phyloP scores from a whole-genome alignment of 2,113 vertebrate genomes.

The Corythornis cristatus region DNA sequence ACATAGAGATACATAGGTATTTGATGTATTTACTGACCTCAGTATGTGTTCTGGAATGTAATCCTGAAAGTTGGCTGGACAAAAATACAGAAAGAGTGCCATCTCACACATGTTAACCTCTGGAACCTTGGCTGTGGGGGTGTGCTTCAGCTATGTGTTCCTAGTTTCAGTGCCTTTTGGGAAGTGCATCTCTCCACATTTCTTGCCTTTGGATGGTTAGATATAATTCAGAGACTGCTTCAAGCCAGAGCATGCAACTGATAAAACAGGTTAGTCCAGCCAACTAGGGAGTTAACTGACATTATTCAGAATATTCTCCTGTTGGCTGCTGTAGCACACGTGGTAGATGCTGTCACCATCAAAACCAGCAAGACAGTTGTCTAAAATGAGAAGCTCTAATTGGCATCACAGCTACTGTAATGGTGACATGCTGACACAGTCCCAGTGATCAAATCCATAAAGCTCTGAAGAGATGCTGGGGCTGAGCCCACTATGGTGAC shows the following conservation, averaged over 20 bases:
- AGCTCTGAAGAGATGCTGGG: not conserved
- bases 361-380: not conserved
- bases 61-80: not conserved
- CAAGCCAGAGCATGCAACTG: not conserved
- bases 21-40: not conserved
- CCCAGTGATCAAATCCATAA: rapidly evolving
- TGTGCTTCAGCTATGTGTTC: not conserved
- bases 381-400: not conserved
- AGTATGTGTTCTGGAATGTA: not conserved
- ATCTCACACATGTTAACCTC: not conserved
- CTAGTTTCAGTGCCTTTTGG: not conserved
- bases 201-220: not conserved
- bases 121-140: not conserved
- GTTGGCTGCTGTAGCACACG: not conserved
- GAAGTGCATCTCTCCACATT: not conserved
- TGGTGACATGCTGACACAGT: not conserved
- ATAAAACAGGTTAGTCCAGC: not conserved
- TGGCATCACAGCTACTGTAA: not conserved
- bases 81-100: not conserved
- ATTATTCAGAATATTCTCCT: not conserved
- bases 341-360: not conserved
- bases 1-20: not conserved
- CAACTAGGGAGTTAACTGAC: not conserved
- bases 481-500: not conserved
- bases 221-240: not conserved